phyloP scores from a whole-genome alignment of 2,888 invertebrate genomes.

The Apotomis turbidana region DNA sequence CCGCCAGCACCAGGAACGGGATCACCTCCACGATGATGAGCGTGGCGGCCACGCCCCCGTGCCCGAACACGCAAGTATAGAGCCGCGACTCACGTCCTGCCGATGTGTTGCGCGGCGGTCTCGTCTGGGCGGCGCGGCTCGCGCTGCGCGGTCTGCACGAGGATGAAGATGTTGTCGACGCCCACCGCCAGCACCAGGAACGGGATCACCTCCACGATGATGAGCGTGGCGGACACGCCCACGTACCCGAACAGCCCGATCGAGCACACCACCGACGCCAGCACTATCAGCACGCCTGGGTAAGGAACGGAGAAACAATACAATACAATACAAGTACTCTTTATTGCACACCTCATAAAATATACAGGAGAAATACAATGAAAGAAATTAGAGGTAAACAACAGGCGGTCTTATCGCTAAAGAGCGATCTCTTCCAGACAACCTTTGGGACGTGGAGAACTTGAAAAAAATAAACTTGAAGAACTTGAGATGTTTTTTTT shows the following conservation, averaged over 20 bases:
- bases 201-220: slow-evolving; percentile 99
- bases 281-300: slow-evolving; percentile 94
- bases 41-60: slow-evolving; percentile 94
- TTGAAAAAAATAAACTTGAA: too few species aligned
- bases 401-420: too few species aligned
- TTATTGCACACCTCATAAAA: too few species aligned
- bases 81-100: slow-evolving; percentile 84
- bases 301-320: slow-evolving; percentile 42
- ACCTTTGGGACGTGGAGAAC: too few species aligned
- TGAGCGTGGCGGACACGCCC: slow-evolving; percentile 95
- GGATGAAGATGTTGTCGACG: slow-evolving; percentile 99
- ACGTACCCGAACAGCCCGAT: slow-evolving; percentile 96
- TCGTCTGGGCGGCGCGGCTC: slow-evolving; percentile 89
- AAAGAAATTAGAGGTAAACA: too few species aligned
- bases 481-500: too few species aligned
- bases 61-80: slow-evolving; percentile 88
- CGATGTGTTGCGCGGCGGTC: slow-evolving; percentile 93
- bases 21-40: slow-evolving; percentile 99
- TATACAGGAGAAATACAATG: too few species aligned
- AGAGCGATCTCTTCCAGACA: too few species aligned
- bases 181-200: slow-evolving; percentile 99
- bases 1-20: slow-evolving; percentile 98
- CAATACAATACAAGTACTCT: too few species aligned
- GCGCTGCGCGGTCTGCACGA: slow-evolving; percentile 97
- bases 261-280: slow-evolving; percentile 96